phyloP scores from a whole-genome alignment of 2,888 invertebrate genomes.

The Lasioglossum oenotherae region DNA sequence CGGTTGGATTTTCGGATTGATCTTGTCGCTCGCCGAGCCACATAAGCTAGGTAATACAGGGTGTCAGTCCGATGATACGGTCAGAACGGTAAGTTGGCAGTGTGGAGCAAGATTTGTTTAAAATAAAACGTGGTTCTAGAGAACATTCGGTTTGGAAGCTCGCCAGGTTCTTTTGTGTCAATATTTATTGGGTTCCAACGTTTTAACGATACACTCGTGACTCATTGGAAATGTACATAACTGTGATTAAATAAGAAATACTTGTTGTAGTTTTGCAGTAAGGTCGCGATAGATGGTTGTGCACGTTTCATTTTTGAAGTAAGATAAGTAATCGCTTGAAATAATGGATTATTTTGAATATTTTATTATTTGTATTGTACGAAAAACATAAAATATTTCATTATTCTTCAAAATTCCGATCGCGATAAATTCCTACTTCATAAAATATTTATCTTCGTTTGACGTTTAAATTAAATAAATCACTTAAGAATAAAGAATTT shows the following conservation, averaged over 20 bases:
- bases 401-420: no score
- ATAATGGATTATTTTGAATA: no score
- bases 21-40: neutral
- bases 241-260: neutral
- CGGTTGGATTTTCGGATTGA: neutral
- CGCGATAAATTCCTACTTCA: no score
- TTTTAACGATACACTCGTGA: neutral
- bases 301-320: no score
- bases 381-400: no score
- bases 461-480: no score
- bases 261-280: neutral
- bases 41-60: neutral
- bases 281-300: no score
- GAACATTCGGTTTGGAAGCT: neutral
- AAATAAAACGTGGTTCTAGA: neutral
- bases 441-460: no score
- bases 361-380: no score
- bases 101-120: neutral
- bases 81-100: no score
- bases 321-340: no score
- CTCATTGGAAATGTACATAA: neutral
- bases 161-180: neutral
- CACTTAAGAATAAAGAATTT: no score
- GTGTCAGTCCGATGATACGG: neutral
- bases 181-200: neutral